phyloP scores from a whole-genome alignment of 2,113 vertebrate genomes.

The Etheostoma cragini region DNA sequence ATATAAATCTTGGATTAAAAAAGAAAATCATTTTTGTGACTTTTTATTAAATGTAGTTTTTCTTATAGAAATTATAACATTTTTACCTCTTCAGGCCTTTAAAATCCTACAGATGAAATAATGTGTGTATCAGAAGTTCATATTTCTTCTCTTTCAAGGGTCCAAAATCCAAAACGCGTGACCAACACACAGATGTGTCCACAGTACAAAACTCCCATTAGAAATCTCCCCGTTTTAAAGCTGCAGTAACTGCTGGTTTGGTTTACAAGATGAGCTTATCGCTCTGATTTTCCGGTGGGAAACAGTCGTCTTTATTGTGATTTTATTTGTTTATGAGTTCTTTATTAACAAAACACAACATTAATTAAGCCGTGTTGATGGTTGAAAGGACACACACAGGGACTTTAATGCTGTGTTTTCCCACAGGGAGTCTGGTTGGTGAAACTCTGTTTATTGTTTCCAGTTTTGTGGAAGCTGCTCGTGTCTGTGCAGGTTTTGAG shows the following conservation, averaged over 20 bases:
- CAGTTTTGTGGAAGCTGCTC: constrained; percentile 14
- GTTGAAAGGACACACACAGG: background rate
- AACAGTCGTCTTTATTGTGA: background rate
- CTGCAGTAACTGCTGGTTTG: background rate
- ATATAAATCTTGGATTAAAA: too few relatives aligned
- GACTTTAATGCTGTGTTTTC: constrained; percentile 21
- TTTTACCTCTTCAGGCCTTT: too few relatives aligned
- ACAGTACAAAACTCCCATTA: background rate
- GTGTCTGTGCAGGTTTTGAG: constrained; percentile 47
- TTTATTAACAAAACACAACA: constrained; percentile 19
- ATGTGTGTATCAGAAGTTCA: too few relatives aligned
- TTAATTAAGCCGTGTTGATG: constrained; percentile 10
- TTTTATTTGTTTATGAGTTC: constrained; percentile 13
- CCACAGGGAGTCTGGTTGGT: constrained; percentile 2
- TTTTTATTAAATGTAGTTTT: too few relatives aligned
- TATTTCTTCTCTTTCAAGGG: too few relatives aligned
- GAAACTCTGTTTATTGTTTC: constrained; percentile 33
- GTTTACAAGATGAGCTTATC: constrained; percentile 8
- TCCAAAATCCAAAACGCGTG: too few relatives aligned
- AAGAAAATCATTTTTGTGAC: too few relatives aligned
- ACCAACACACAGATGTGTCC: too few relatives aligned
- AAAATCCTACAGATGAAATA: too few relatives aligned
- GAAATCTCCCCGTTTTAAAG: background rate
- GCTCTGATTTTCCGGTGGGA: constrained; percentile 26
- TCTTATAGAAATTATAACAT: too few relatives aligned